Evolutionary conservation across 2,888 invertebrate genomes (phyloP).

Genomic region (Eristalinus aeneus): DNA sequence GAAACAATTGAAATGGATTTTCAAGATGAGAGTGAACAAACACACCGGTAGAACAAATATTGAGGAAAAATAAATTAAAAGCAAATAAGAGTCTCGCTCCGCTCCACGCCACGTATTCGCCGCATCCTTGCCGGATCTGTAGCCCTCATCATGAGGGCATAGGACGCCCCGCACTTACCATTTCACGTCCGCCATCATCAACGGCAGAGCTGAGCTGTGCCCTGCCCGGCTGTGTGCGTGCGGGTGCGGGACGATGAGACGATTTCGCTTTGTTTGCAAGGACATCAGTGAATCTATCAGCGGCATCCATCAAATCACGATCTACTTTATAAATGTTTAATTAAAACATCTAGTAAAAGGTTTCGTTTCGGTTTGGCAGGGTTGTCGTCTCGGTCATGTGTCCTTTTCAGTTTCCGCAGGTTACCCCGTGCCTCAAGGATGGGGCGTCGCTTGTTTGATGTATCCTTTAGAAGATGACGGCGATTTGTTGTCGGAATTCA

Average conservation of each 20-base stretch:
- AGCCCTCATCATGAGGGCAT: not conserved
- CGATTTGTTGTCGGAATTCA: constrained; percentile 54
- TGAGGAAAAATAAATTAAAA: constrained; percentile 71
- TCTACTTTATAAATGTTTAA: constrained; percentile 66
- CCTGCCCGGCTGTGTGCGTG: not conserved
- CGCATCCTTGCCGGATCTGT: not conserved
- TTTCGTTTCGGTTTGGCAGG: not conserved
- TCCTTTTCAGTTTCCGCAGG: constrained; percentile 16
- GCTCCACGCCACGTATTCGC: not conserved
- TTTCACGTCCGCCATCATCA: not conserved
- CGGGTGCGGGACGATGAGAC: not conserved
- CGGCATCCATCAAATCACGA: constrained; percentile 52
- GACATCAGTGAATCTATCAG: constrained; percentile 33
- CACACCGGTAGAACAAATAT: constrained; percentile 66
- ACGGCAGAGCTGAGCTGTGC: not conserved
- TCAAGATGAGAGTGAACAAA: constrained; percentile 68
- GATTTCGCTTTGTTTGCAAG: constrained; percentile 39
- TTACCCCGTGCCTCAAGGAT: not conserved
- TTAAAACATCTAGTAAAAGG: constrained; percentile 56
- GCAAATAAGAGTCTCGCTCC: constrained; percentile 55
- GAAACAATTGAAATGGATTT: constrained; percentile 70
- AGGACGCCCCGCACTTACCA: not conserved
- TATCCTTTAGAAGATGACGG: constrained; percentile 27
- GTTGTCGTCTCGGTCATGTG: constrained; percentile 10
- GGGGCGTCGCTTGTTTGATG: constrained; percentile 32